Conservation (phyloP, 2,113 vertebrate genomes). For the Microtus oregoni region DNA sequence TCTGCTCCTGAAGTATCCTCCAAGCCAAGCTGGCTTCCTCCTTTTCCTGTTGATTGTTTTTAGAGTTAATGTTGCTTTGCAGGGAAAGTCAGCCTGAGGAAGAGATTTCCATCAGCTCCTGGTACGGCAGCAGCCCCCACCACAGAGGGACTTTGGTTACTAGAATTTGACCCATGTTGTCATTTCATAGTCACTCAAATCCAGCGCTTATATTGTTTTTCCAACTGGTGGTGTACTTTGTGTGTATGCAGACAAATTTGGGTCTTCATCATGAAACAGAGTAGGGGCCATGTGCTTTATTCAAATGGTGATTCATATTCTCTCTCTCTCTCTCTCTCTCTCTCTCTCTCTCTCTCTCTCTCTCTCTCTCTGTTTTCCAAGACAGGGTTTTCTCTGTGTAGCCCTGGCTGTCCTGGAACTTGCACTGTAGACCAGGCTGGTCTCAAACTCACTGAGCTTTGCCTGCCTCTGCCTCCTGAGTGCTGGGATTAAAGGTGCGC, state of each 20-base stretch:
- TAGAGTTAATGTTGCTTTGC: conserved; percentile 6
- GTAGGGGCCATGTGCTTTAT: neutral
- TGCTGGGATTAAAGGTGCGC: too few species aligned
- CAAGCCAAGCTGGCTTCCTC: conserved; percentile 17
- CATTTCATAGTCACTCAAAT: neutral
- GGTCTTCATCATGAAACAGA: too few species aligned
- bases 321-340: too few species aligned
- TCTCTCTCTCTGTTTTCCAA: too few species aligned
- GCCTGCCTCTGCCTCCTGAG: too few species aligned
- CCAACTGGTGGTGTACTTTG: neutral
- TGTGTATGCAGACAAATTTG: neutral
- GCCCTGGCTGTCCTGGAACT: too few species aligned
- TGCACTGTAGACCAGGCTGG: too few species aligned
- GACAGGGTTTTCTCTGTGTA: neutral
- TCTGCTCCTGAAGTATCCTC: neutral
- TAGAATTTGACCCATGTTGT: neutral
- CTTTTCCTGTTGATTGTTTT: neutral
- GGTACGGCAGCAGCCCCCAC: neutral
- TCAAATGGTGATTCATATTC: neutral
- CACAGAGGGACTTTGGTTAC: neutral
- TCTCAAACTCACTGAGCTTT: too few species aligned
- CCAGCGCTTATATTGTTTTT: neutral
- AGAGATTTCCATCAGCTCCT: too few species aligned
- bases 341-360: too few species aligned
- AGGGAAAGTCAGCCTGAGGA: neutral